Percentiles rank a stretch among this genome's conserved stretches.
phyloP scores from a whole-genome alignment of 2,888 invertebrate genomes.

The Dinocampus coccinellae region DNA sequence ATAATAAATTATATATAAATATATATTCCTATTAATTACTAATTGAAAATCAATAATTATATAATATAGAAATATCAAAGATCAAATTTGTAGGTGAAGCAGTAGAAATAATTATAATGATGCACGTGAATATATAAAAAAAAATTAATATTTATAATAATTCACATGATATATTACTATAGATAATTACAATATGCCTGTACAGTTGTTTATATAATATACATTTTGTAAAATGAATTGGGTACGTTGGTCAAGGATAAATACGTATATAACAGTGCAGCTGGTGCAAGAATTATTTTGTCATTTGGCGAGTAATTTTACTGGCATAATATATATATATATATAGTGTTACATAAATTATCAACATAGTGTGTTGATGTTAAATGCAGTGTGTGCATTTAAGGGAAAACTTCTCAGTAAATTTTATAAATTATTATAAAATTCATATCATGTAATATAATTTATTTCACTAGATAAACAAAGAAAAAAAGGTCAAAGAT shows the following conservation, averaged over 20 bases:
- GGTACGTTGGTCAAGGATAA: background rate
- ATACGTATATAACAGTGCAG: conserved; percentile 23
- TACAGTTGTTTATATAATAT: background rate
- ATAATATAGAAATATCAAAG: too few species aligned
- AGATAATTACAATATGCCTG: too few species aligned
- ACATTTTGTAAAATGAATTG: background rate
- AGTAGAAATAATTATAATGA: too few species aligned
- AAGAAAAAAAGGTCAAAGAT: too few species aligned
- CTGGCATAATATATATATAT: conserved; percentile 37
- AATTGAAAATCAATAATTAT: too few species aligned
- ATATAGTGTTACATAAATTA: conserved; percentile 41
- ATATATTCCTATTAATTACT: too few species aligned
- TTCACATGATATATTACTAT: too few species aligned
- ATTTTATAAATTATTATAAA: background rate
- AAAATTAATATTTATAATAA: too few species aligned
- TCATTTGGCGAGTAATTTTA: conserved; percentile 47
- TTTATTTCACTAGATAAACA: too few species aligned
- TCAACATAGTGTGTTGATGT: conserved; percentile 24
- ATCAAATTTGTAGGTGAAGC: too few species aligned
- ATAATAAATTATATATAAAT: too few species aligned
- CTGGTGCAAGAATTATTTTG: conserved; percentile 48
- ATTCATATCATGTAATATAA: background rate
- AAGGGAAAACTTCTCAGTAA: conserved; percentile 2
- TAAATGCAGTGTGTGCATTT: conserved; percentile 5
- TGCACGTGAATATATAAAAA: too few species aligned